These are phyloP conservation scores for Rutilus rutilus DNA, from an alignment of 2,113 vertebrate genomes.

Conservation along the genomic window DNA sequence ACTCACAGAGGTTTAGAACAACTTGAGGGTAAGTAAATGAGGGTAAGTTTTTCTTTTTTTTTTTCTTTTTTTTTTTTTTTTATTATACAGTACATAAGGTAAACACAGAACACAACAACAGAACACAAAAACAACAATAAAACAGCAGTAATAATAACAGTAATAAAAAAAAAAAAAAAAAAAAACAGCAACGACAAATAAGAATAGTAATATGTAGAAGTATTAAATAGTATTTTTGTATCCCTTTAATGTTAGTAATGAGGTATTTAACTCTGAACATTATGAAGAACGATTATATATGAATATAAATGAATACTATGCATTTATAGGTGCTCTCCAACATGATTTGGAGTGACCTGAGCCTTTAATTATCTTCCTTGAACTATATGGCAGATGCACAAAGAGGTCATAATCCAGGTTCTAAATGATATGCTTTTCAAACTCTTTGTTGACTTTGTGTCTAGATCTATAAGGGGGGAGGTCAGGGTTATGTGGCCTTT, in stretches of 20 bases:
- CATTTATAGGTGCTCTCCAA: background rate
- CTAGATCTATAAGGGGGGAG: background rate
- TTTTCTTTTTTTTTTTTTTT: too few relatives aligned
- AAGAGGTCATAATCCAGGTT: background rate
- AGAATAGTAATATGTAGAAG: too few relatives aligned
- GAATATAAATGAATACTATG: background rate
- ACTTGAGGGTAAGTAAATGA: too few relatives aligned
- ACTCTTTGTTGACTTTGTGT: conserved; percentile 24
- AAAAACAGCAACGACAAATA: too few relatives aligned
- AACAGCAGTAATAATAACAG: too few relatives aligned
- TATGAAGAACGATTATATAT: background rate
- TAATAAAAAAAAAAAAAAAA: too few relatives aligned
- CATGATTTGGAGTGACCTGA: background rate
- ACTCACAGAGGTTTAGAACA: too few relatives aligned
- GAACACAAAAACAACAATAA: too few relatives aligned
- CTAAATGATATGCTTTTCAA: background rate
- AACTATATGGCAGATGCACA: conserved; percentile 1
- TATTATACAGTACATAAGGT: too few relatives aligned
- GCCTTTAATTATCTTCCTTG: conserved; percentile 1
- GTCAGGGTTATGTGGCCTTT: background rate
- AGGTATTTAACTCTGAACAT: background rate
- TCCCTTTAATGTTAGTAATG: background rate
- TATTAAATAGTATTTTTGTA: too few relatives aligned
- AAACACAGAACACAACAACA: too few relatives aligned
- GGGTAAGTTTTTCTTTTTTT: too few relatives aligned